Base-by-base conservation (phyloP, 2,797 vertebrate species). In the Gila robusta region DNA sequence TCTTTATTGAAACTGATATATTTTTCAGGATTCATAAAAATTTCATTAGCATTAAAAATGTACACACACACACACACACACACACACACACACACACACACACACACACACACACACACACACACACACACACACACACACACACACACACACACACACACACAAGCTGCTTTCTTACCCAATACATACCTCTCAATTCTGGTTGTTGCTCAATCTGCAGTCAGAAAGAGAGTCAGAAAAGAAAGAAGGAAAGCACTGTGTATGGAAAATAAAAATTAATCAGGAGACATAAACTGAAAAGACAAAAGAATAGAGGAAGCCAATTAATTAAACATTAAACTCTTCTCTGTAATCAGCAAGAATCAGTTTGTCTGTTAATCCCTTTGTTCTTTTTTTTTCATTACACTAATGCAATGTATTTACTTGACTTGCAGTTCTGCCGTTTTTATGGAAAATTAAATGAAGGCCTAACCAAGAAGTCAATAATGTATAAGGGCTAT, bases 311-410 rank as follows among this genome's bases (percentile, higher is more conserved):
- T 52, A 84, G 62, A 78, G 62, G 44, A 52, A 26, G 62, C 6
- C 14, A 56, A 67, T 64, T 84, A 79, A 78, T 78, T 47, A 84
- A 69, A 28, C 35, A 78, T 84, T 59, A 83, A 39, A 56, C 19
- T 84, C 23, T n/a, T 39, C 67, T 17, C 59, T 77, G 9, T 54
- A 77, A 67, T 81, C 37, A 54, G 21, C 47, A 69, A 32, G 28
- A 77, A 67, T 77, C 10, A 5, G 12, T 54, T 54, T 39, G 23
- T 54, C 47, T 56, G n/a, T 77, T 39, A 77, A 54, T 66, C 44
- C 6, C 17, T 67, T 41, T 72, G n/a, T 56, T 37, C 67, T 82
- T 56, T 47, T 64, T 23, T 56, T 11, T 39, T 17, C 21, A 39
- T 70, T 39, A 39, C 32, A 56, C 12, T 21, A 39, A 3, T 78